Evolutionary conservation across 2,113 vertebrate genomes (phyloP).

Genomic region (Cochlearius cochlearius): DNA sequence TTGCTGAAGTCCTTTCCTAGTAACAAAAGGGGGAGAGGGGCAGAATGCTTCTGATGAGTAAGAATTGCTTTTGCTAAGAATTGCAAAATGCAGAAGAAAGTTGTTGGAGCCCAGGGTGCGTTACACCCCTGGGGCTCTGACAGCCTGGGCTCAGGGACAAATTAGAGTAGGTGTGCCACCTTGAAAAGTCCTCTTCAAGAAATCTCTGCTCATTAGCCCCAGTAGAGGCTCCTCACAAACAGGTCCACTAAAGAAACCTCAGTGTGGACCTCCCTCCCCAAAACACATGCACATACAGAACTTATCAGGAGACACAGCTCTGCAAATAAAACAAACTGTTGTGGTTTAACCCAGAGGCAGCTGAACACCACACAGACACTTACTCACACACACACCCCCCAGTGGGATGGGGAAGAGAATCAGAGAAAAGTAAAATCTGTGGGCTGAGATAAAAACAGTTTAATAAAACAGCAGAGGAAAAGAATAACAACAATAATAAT

Average conservation of each 20-base stretch:
- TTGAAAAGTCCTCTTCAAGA: neutral
- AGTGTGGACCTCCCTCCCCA: neutral
- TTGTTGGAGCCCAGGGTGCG: fast-evolving
- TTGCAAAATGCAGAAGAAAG: neutral
- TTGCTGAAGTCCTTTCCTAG: neutral
- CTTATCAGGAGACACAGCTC: neutral
- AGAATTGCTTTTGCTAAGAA: neutral
- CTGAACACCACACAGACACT: too few relatives aligned
- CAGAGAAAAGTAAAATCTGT: too few relatives aligned
- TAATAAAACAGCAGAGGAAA: too few relatives aligned
- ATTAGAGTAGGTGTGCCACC: neutral
- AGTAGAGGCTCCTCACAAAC: neutral
- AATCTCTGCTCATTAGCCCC: neutral
- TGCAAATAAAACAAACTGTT: neutral
- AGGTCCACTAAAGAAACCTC: neutral
- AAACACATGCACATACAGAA: neutral
- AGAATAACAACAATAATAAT: too few relatives aligned
- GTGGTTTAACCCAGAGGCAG: too few relatives aligned
- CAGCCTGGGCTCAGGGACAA: neutral
- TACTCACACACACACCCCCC: too few relatives aligned
- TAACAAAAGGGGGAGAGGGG: neutral
- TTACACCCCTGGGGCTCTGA: neutral
- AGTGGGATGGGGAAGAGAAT: too few relatives aligned
- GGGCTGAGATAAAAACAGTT: too few relatives aligned
- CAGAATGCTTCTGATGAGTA: neutral